Evolutionary conservation across 2,113 vertebrate species (phyloP).

Genomic region (Hippocampus abdominalis): DNA sequence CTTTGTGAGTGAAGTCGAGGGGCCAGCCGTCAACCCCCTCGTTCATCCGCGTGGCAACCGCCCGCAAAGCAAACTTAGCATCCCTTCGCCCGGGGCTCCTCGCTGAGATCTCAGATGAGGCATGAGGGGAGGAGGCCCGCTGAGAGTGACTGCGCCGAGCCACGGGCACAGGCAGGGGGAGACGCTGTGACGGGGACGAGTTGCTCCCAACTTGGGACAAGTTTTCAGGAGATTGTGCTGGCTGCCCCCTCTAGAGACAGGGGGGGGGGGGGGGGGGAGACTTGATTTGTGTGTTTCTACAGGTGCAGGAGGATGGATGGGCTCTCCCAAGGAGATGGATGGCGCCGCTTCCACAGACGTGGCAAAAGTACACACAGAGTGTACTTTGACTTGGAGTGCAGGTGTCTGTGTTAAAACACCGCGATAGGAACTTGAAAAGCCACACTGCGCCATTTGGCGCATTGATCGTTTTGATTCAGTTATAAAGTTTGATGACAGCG

Average conservation of each 20-base stretch:
- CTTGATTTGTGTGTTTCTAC: slow-evolving; percentile 27
- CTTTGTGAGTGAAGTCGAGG: background rate
- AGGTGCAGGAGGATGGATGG: slow-evolving; percentile 32
- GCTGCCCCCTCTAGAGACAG: no score
- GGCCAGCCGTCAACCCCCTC: background rate
- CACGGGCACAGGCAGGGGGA: slow-evolving; percentile 62
- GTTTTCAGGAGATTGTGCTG: slow-evolving; percentile 58
- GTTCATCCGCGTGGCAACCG: background rate
- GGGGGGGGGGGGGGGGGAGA: slow-evolving; percentile 39
- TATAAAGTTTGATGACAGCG: no score
- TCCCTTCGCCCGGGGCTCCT: slow-evolving; percentile 35
- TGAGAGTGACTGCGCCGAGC: slow-evolving; percentile 55
- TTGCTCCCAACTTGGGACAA: slow-evolving; percentile 52
- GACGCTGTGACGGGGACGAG: slow-evolving; percentile 59
- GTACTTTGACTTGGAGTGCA: background rate
- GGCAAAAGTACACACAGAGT: background rate
- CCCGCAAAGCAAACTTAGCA: slow-evolving; percentile 35
- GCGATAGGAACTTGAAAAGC: background rate
- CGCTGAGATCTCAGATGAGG: slow-evolving; percentile 52
- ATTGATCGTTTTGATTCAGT: no score
- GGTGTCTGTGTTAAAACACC: background rate
- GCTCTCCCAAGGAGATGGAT: slow-evolving; percentile 52
- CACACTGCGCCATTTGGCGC: no score
- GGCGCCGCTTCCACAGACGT: background rate
- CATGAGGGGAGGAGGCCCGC: slow-evolving; percentile 49